Evolutionary conservation across 2,888 invertebrate genomes (phyloP).

Genomic region (Caenorhabditis afra): DNA sequence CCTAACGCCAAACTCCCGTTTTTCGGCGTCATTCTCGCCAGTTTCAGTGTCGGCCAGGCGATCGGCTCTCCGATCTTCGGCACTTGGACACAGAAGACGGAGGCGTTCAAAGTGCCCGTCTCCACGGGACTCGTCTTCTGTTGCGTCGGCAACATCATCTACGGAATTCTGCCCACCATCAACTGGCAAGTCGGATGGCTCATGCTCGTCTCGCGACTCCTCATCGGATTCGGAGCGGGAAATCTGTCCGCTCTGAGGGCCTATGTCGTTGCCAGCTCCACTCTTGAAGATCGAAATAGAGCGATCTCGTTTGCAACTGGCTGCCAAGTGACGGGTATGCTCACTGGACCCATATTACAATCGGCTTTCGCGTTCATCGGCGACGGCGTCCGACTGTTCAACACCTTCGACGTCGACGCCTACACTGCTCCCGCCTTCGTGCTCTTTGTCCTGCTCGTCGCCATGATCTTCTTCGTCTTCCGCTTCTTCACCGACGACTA

Average conservation of each 20-base stretch:
- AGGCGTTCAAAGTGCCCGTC: slow-evolving; percentile 55
- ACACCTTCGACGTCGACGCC: slow-evolving; percentile 46
- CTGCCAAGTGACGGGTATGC: slow-evolving; percentile 57
- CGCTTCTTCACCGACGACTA: slow-evolving; percentile 60
- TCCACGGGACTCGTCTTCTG: slow-evolving; percentile 54
- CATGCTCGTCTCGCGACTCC: slow-evolving; percentile 54
- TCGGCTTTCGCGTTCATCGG: slow-evolving; percentile 53
- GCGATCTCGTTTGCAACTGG: slow-evolving; percentile 60
- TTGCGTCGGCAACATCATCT: slow-evolving; percentile 18
- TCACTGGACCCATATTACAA: slow-evolving; percentile 57
- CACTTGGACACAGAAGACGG: slow-evolving; percentile 59
- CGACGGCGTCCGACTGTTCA: slow-evolving; percentile 28
- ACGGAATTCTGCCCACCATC: slow-evolving; percentile 47
- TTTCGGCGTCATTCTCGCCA: slow-evolving; percentile 65
- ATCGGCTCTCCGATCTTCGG: slow-evolving; percentile 62
- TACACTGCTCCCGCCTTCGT: slow-evolving; percentile 58
- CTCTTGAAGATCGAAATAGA: slow-evolving; percentile 48
- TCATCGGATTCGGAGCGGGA: slow-evolving; percentile 59
- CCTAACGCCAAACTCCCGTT: slow-evolving; percentile 62
- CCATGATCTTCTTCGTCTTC: slow-evolving; percentile 48
- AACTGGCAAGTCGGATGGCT: slow-evolving; percentile 44
- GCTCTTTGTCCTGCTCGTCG: slow-evolving; percentile 22
- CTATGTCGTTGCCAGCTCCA: slow-evolving; percentile 49
- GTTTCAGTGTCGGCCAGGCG: slow-evolving; percentile 65
- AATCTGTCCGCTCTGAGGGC: slow-evolving; percentile 57